Evolutionary conservation across 2,113 vertebrate species (phyloP).

Genomic region (Hippotragus niger): DNA sequence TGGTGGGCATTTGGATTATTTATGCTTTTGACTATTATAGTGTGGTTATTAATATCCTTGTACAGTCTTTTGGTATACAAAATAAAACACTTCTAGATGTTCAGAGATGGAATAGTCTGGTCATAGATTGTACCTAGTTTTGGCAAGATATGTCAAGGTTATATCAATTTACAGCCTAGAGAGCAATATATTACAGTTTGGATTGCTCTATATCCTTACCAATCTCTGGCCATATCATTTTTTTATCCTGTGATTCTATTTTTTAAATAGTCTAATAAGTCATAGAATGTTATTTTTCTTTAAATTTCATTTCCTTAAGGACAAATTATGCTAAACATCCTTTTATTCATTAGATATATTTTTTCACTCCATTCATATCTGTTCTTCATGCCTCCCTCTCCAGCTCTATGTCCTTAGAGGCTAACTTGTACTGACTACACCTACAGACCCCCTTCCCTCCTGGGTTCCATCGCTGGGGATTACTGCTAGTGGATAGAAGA

Average conservation of each 20-base stretch:
- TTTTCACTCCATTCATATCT: background rate
- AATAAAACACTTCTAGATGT: background rate
- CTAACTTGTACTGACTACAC: background rate
- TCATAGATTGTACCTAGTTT: background rate
- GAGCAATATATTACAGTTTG: background rate
- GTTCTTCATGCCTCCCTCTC: background rate
- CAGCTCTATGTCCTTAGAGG: background rate
- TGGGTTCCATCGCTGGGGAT: background rate
- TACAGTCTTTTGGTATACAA: background rate
- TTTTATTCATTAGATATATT: background rate
- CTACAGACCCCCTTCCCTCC: background rate
- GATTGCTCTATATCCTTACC: background rate
- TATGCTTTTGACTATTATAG: background rate
- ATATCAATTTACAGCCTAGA: background rate
- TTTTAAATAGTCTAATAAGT: background rate
- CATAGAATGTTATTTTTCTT: background rate
- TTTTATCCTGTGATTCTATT: background rate
- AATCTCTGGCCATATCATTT: background rate
- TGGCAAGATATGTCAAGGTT: background rate
- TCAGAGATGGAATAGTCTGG: background rate
- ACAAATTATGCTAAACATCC: background rate
- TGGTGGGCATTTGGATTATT: background rate
- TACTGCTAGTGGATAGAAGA: background rate
- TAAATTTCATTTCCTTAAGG: background rate
- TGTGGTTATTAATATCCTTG: background rate